Conservation (phyloP, 2,113 vertebrate species). For the Ophiodon elongatus region DNA sequence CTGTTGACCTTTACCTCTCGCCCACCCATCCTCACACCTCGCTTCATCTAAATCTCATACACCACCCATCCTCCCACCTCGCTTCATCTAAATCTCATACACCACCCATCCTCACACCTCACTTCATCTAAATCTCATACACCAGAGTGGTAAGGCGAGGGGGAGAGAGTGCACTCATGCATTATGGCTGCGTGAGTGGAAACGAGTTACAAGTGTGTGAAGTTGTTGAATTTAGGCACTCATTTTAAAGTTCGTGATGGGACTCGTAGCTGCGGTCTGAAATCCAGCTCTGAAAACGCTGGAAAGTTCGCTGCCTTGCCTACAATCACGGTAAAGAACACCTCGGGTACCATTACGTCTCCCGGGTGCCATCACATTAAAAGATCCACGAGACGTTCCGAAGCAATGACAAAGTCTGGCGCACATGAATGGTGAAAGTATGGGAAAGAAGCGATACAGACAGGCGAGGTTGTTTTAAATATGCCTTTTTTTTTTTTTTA, state of each 20-base stretch:
- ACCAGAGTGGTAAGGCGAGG: conserved; percentile 17
- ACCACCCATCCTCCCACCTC: conserved; percentile 34
- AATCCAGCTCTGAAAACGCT: neutral
- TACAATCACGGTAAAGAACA: conserved; percentile 45
- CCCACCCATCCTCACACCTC: conserved; percentile 34
- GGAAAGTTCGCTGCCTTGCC: conserved; percentile 5
- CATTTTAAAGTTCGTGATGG: neutral
- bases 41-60: conserved; percentile 24
- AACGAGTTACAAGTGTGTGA: conserved; percentile 4
- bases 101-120: too few species aligned
- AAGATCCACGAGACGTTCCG: conserved; percentile 35
- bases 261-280: neutral
- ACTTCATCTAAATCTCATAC: conserved; percentile 24
- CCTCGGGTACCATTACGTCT: conserved; percentile 27
- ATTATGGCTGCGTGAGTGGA: neutral
- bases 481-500: neutral
- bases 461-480: conserved; percentile 46
- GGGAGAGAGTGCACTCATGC: conserved; percentile 25
- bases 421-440: conserved; percentile 41
- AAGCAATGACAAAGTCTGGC: conserved; percentile 5
- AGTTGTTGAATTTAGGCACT: conserved; percentile 18
- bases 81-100: conserved; percentile 25
- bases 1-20: conserved; percentile 61
- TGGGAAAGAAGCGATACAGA: conserved; percentile 9
- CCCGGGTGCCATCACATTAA: conserved; percentile 47